phyloP scores from a whole-genome alignment of 2,888 invertebrate species.

The Notodonta ziczac region DNA sequence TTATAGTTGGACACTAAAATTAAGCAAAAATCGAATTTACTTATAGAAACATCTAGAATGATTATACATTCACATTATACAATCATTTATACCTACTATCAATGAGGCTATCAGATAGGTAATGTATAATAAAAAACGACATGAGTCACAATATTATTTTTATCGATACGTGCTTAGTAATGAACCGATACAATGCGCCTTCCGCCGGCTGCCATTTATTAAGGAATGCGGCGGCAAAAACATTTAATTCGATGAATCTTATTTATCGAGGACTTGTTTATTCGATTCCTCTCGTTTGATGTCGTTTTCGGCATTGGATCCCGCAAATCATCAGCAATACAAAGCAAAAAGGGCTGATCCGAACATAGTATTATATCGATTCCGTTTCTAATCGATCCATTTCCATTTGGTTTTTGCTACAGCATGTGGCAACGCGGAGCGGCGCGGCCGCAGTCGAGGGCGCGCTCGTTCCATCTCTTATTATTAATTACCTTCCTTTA shows the following conservation, averaged over 20 bases:
- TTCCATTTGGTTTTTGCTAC: conserved; percentile 78
- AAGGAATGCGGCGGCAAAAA: conserved; percentile 30
- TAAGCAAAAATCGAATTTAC: no score
- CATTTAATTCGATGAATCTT: conserved; percentile 36
- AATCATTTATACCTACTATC: no score
- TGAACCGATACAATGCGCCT: conserved; percentile 3
- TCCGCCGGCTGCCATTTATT: conserved; percentile 4
- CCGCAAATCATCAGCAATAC: conserved; percentile 69
- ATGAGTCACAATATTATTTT: background rate
- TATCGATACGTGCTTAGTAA: conserved; percentile 3
- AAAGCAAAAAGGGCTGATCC: conserved; percentile 71
- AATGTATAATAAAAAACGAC: background rate
- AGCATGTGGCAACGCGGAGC: conserved; percentile 68
- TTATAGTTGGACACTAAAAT: no score
- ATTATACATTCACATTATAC: no score
- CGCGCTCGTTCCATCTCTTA: conserved; percentile 65
- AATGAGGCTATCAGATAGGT: background rate
- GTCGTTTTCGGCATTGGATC: conserved; percentile 46
- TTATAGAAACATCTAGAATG: no score
- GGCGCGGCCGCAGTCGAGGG: conserved; percentile 20
- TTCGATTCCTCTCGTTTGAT: conserved; percentile 46
- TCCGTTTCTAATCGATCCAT: conserved; percentile 80
- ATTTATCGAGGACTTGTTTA: conserved; percentile 50
- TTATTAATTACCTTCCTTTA: conserved; percentile 83
- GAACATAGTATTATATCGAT: conserved; percentile 66